Conservation (phyloP, 2,888 invertebrate genomes). For the Hyalella azteca region DNA sequence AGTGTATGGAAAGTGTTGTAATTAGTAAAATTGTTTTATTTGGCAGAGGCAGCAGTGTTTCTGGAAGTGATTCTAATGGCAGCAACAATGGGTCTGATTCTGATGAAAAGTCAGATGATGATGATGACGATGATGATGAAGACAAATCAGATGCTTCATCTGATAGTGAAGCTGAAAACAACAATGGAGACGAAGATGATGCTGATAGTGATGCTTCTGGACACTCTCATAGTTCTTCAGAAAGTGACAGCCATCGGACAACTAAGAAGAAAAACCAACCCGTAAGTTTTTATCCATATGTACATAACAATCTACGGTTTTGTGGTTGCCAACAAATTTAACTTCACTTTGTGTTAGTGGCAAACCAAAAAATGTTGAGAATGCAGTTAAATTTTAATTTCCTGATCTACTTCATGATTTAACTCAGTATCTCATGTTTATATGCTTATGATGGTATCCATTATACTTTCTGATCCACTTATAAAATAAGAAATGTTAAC, state of each 20-base stretch:
- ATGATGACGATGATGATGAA: constrained; percentile 40
- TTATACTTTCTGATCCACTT: too few relatives aligned
- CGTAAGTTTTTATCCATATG: constrained; percentile 2
- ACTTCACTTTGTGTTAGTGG: too few relatives aligned
- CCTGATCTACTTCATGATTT: too few relatives aligned
- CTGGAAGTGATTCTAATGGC: constrained; percentile 51
- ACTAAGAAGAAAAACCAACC: constrained; percentile 42
- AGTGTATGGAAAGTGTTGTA: too few relatives aligned
- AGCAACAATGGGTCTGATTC: constrained; percentile 47
- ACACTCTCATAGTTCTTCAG: constrained; percentile 39
- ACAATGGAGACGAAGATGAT: constrained; percentile 44
- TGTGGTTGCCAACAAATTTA: too few relatives aligned
- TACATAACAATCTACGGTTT: too few relatives aligned
- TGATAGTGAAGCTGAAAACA: constrained; percentile 36
- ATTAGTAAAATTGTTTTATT: too few relatives aligned
- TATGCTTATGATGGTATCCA: too few relatives aligned
- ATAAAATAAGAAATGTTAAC: too few relatives aligned
- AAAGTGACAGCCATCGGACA: constrained; percentile 18
- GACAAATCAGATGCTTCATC: constrained; percentile 39
- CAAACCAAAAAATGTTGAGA: too few relatives aligned
- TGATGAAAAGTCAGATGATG: constrained; percentile 43
- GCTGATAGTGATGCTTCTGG: constrained; percentile 27
- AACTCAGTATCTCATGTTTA: too few relatives aligned
- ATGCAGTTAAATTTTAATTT: too few relatives aligned
- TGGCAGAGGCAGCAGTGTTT: constrained; percentile 39